Percentiles rank a stretch among this genome's conserved stretches.
These are phyloP conservation scores for Siderastrea siderea DNA, from an alignment of 92 coral and sea anemone species.

Conservation along the genomic window DNA sequence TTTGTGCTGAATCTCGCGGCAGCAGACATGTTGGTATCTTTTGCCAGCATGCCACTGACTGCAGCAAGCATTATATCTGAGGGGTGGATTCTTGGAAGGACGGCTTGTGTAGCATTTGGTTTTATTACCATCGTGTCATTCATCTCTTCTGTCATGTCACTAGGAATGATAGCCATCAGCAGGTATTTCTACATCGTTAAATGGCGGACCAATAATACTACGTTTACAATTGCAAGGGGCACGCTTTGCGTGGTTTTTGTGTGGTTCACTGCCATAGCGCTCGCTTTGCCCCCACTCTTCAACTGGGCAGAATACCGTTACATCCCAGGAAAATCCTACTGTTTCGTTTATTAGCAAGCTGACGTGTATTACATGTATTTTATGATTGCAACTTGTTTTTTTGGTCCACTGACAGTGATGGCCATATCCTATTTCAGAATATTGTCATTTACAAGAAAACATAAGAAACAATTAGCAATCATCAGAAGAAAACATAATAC, in stretches of 20 bases:
- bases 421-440: slow-evolving; percentile 63
- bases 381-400: slow-evolving; percentile 75
- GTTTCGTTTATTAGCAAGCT: slow-evolving; percentile 80
- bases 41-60: slow-evolving; percentile 64
- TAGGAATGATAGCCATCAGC: slow-evolving; percentile 83
- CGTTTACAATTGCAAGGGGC: slow-evolving; percentile 46
- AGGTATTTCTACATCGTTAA: slow-evolving; percentile 81
- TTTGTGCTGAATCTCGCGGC: slow-evolving; percentile 65
- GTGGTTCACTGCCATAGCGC: slow-evolving; percentile 67
- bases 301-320: slow-evolving; percentile 86
- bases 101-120: slow-evolving; percentile 64
- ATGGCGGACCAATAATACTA: slow-evolving; percentile 65
- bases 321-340: slow-evolving; percentile 83
- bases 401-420: slow-evolving; percentile 81
- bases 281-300: slow-evolving; percentile 79
- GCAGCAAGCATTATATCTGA: slow-evolving; percentile 25
- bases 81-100: slow-evolving; percentile 74
- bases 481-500: slow-evolving; percentile 1
- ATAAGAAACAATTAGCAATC: slow-evolving; percentile 33
- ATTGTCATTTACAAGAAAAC: slow-evolving; percentile 59
- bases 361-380: slow-evolving; percentile 81
- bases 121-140: slow-evolving; percentile 77
- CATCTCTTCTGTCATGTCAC: slow-evolving; percentile 86
- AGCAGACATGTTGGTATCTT: slow-evolving; percentile 63
- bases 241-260: slow-evolving; percentile 41